A percentile compares a stretch with the other conserved stretches of the same genome.
Evolutionary conservation across 2,888 invertebrate genomes (phyloP).

Genomic region (Lacanobia wlatinum): DNA sequence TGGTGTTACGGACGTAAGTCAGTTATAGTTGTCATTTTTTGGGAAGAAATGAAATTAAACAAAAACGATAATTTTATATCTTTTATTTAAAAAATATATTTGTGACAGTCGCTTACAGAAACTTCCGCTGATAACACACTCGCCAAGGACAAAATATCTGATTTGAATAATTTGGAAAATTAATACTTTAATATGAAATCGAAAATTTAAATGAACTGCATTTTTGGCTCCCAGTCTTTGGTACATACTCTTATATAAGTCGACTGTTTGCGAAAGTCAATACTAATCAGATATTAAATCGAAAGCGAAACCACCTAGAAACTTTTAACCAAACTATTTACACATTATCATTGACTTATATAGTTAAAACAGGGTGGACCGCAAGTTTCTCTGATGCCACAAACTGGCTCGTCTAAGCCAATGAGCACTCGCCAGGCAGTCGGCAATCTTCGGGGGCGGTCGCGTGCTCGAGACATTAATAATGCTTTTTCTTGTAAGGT

Average conservation of each 20-base stretch:
- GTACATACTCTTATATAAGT: not conserved
- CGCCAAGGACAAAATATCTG: conserved; percentile 40
- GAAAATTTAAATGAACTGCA: not conserved
- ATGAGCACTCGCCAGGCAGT: not conserved
- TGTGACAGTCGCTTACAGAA: conserved; percentile 76
- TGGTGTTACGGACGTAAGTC: too few species aligned
- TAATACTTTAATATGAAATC: conserved; percentile 25
- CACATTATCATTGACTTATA: conserved; percentile 21
- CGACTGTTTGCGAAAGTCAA: conserved; percentile 3
- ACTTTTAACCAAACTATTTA: conserved; percentile 48
- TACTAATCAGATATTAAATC: conserved; percentile 45
- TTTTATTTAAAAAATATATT: conserved; percentile 72
- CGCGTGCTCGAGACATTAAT: not conserved
- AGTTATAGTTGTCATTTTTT: too few species aligned
- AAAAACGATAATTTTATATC: conserved; percentile 46
- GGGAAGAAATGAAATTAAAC: conserved; percentile 34
- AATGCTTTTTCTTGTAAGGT: not conserved
- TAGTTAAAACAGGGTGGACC: not conserved
- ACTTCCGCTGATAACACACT: conserved; percentile 40
- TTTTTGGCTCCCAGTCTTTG: not conserved
- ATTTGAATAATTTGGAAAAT: conserved; percentile 31
- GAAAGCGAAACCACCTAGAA: conserved; percentile 33
- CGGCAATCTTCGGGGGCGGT: not conserved
- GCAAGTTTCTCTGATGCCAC: not conserved
- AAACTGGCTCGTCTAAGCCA: not conserved